Conservation (phyloP, 2,888 invertebrate species). For the Meiosimyza platycephala region DNA sequence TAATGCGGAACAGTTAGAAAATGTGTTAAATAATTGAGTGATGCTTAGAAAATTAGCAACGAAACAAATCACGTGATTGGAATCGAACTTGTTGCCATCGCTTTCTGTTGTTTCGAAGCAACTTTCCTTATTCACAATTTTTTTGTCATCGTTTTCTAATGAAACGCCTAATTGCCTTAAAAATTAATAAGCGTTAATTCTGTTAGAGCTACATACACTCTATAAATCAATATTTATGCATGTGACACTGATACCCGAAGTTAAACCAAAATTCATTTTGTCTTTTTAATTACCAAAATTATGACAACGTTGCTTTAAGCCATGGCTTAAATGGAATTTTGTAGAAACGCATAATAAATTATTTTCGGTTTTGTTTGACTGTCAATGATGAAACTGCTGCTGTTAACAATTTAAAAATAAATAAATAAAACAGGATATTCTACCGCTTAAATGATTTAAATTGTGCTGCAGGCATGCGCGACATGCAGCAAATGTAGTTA, state of each 20-base stretch:
- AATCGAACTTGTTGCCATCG: too few species aligned
- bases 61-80: too few species aligned
- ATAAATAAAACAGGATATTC: background rate
- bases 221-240: constrained; percentile 8
- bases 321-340: constrained; percentile 11
- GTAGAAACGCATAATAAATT: constrained; percentile 5
- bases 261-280: background rate
- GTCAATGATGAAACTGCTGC: constrained; percentile 43
- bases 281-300: constrained; percentile 59
- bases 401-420: constrained; percentile 44
- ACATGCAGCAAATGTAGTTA: background rate
- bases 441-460: background rate
- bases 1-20: too few species aligned
- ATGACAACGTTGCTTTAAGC: constrained; percentile 56
- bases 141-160: too few species aligned
- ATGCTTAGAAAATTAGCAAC: too few species aligned
- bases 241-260: background rate
- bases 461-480: background rate
- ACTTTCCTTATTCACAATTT: too few species aligned
- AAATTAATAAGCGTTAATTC: constrained; percentile 6
- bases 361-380: constrained; percentile 6
- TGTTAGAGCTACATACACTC: background rate
- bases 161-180: background rate
- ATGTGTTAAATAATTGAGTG: too few species aligned
- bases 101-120: too few species aligned